A percentile compares a stretch with the other conserved stretches of the same genome.
phyloP scores from a whole-genome alignment of 1,140 invertebrate genomes.

The Laupala kohalensis region DNA sequence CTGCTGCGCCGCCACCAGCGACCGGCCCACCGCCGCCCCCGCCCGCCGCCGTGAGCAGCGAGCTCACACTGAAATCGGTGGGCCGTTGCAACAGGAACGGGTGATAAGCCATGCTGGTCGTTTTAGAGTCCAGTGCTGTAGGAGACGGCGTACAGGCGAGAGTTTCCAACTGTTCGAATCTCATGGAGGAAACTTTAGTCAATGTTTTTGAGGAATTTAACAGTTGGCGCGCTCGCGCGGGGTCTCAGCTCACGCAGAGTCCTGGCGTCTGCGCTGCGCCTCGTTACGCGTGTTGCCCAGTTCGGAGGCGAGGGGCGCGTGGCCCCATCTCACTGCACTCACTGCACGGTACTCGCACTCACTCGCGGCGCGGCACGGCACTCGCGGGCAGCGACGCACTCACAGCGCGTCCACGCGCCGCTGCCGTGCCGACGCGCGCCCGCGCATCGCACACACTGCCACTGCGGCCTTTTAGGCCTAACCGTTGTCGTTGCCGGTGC shows the following conservation, averaged over 20 bases:
- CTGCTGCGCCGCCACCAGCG: slow-evolving; percentile 39
- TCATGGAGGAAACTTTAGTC: slow-evolving; percentile 4
- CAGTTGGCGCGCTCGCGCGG: neutral
- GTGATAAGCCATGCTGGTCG: slow-evolving; percentile 16
- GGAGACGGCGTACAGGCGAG: slow-evolving; percentile 1
- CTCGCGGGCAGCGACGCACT: neutral
- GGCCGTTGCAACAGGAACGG: slow-evolving; percentile 53
- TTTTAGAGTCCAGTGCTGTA: neutral
- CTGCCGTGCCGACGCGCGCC: no score
- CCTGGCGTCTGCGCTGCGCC: no score
- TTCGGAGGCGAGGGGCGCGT: neutral
- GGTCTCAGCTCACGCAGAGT: no score
- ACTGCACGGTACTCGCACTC: neutral
- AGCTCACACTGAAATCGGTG: slow-evolving; percentile 85
- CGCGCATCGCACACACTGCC: neutral
- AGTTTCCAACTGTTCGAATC: slow-evolving; percentile 8
- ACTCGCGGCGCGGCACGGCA: neutral
- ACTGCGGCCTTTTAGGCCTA: neutral
- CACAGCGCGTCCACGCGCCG: no score
- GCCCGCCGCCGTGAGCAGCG: slow-evolving; percentile 51
- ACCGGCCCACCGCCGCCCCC: slow-evolving; percentile 24
- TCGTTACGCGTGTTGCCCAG: neutral
- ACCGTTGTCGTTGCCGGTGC: neutral
- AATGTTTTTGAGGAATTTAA: neutral
- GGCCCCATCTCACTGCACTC: neutral